Evolutionary conservation across 2,797 vertebrate species (phyloP), one percentile per base, ranked within the genome.

Genomic region (Hyperoplus immaculatus): DNA sequence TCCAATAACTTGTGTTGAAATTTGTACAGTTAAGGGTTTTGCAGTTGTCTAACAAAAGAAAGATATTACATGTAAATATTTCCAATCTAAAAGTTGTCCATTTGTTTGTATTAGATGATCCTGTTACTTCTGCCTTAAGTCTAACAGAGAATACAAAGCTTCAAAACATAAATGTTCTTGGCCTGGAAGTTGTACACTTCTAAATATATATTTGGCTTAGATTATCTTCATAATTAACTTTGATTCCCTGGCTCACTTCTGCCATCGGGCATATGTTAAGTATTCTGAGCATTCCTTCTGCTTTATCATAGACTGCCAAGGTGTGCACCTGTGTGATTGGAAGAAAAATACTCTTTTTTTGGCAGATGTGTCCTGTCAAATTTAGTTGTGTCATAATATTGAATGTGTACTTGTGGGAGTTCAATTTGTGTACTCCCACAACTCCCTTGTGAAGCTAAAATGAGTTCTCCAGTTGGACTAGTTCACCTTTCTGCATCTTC

Each of bases 171-270:
- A 16, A 29, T 29, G 29, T 45, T 41, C 36, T 57, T 66, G 42
- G 64, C 5, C 1, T 56, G 43, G 71, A 56, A 73, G 41, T 69
- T 80, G 8, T 69, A 45, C 39, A 1, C 55, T 50, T 41, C 41
- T 53, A 29, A 75, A 9, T 43, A 68, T 49, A 43, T 83, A 81
- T 81, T 78, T 73, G 64, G 18, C 8, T 56, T 16, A 65, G 46
- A 83, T 75, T 3, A 46, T 75, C 8, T 50, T 50, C 54, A 72
- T 62, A 61, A 80, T 81, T 58, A 61, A n/a, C n/a, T 68, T 3
- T 51, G n/a, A n/a, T 74, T 82, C 71, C 60, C 73, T 51, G 60
- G 69, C 61, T 82, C 39, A 56, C 12, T 54, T 76, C 42, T 53
- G 70, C 73, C 53, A 50, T 18, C 59, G 36, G 66, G 45, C 45